phyloP scores from a whole-genome alignment of 2,113 vertebrate genomes.

The Sinocyclocheilus rhinocerous region DNA sequence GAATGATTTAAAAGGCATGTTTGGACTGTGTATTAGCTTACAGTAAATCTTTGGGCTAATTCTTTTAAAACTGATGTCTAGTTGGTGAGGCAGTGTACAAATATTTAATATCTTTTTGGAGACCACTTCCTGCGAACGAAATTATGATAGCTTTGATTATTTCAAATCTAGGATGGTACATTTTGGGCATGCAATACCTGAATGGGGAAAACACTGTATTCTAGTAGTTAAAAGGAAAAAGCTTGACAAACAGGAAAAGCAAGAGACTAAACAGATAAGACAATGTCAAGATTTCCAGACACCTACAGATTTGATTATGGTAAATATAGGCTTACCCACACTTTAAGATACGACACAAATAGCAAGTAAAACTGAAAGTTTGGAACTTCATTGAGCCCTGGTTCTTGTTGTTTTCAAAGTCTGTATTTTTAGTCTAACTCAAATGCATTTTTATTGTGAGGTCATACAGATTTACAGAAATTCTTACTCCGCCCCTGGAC shows the following conservation, averaged over 20 bases:
- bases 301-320: background rate
- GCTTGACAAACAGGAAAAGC: background rate
- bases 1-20: background rate
- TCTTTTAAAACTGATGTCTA: background rate
- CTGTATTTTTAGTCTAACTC: too few relatives aligned
- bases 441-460: background rate
- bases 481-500: too few relatives aligned
- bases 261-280: background rate
- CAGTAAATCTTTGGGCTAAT: background rate
- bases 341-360: background rate
- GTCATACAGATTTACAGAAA: background rate
- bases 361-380: background rate
- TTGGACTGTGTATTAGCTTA: background rate
- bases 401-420: background rate
- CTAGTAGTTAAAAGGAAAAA: background rate
- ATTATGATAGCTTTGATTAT: background rate
- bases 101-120: background rate
- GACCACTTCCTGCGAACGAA: background rate
- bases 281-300: background rate
- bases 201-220: background rate
- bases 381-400: background rate
- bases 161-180: background rate
- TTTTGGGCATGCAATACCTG: background rate
- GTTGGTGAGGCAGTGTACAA: background rate
- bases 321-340: background rate